A percentile compares a stretch with the other conserved stretches of the same genome.
phyloP scores from a whole-genome alignment of 1,140 invertebrate genomes.

The Platyura marginata region DNA sequence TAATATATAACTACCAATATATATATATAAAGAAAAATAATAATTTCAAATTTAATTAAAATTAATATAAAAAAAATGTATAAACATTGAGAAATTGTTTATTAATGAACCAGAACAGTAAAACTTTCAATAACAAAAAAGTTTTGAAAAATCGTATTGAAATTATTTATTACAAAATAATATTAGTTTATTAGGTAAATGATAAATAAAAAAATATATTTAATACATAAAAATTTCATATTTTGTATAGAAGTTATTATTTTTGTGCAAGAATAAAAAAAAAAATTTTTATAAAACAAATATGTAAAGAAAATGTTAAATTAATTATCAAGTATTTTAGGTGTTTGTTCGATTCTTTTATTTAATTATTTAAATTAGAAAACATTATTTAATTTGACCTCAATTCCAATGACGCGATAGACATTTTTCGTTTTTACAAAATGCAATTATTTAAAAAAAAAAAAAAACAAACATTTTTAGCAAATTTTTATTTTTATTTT shows the following conservation, averaged over 20 bases:
- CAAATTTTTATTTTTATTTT: too few relatives aligned
- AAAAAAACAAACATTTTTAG: too few relatives aligned
- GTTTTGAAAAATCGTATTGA: background rate
- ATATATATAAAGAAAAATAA: background rate
- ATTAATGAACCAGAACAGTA: background rate
- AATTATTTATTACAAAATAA: background rate
- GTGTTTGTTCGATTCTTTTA: too few relatives aligned
- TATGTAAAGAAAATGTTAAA: too few relatives aligned
- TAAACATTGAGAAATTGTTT: background rate
- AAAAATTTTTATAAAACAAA: background rate
- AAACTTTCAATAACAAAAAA: background rate
- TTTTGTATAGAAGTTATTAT: background rate
- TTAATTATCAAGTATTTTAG: too few relatives aligned
- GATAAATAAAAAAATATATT: background rate
- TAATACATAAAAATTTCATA: background rate
- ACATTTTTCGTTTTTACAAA: too few relatives aligned
- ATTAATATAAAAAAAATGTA: background rate
- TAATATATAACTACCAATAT: background rate
- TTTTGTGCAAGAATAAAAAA: background rate
- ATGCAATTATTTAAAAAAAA: too few relatives aligned
- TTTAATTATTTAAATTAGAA: too few relatives aligned
- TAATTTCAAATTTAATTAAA: background rate
- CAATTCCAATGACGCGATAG: too few relatives aligned
- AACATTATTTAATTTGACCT: too few relatives aligned
- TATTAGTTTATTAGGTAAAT: background rate